Conservation (phyloP, 2,888 invertebrate species). For the Rambutsinella grinnellia region DNA sequence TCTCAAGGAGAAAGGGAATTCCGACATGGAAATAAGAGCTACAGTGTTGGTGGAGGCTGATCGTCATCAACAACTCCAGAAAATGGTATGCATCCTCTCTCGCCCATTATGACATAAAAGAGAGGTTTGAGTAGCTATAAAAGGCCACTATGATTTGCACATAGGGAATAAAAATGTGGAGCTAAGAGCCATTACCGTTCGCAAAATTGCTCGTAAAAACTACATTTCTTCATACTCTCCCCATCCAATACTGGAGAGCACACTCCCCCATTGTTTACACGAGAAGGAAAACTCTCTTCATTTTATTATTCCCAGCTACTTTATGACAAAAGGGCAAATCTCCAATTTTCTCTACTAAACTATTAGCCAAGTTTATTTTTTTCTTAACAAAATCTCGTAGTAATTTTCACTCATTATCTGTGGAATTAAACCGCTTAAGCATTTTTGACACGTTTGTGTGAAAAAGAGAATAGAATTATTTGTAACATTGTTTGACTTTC, state of each 20-base stretch:
- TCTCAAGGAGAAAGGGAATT: not conserved
- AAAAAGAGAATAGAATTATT: slow-evolving; percentile 16
- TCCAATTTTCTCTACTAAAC: too few species aligned
- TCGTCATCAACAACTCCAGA: not conserved
- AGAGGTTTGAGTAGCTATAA: slow-evolving; percentile 41
- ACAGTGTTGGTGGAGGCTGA: not conserved
- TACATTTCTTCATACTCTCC: slow-evolving; percentile 50
- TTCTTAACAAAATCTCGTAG: too few species aligned
- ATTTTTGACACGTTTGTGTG: slow-evolving; percentile 49
- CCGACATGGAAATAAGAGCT: slow-evolving; percentile 10
- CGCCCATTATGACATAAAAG: slow-evolving; percentile 24
- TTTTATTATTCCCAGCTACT: slow-evolving; percentile 26
- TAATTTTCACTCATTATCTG: slow-evolving; percentile 35
- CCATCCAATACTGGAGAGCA: slow-evolving; percentile 39
- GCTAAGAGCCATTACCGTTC: slow-evolving; percentile 65
- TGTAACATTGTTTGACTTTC: not conserved
- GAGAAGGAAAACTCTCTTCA: too few species aligned
- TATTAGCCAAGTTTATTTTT: too few species aligned
- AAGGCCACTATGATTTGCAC: slow-evolving; percentile 64
- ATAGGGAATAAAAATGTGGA: slow-evolving; percentile 64
- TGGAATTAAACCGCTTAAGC: slow-evolving; percentile 28
- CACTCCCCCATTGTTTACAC: too few species aligned
- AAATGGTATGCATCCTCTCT: slow-evolving; percentile 15
- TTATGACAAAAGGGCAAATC: not conserved
- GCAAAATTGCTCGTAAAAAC: slow-evolving; percentile 64